Base-by-base conservation (phyloP, 2,113 vertebrate species). In the Anhinga anhinga region DNA sequence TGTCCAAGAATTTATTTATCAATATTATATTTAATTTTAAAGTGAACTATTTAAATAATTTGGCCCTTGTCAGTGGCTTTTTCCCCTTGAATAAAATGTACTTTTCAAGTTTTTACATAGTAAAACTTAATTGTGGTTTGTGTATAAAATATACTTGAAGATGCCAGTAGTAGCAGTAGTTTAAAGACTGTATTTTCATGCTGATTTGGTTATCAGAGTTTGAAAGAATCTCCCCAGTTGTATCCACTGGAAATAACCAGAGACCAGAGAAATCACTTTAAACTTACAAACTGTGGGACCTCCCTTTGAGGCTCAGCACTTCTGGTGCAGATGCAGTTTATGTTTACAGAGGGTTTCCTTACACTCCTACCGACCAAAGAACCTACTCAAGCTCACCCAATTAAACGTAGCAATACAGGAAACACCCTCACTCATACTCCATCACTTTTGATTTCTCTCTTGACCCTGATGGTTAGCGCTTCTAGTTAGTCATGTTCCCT, bases 221-320 rank as follows among this genome's bases (percentile, higher is more conserved):
- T 67, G 65, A 59, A 30, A 18, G 20, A 62, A 62, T 21, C 25
- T 85, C 6, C 22, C 5, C 19, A 32, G n/a, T 8, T 73, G 23
- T 3, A 56, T 27, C 22, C 55, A 19, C 19, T 27, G 53, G 70
- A 74, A 86, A 74, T 44, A 66, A 42, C 11, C 21, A 42, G 53
- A 80, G 27, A 61, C 12, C 44, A 86, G 58, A 67, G 79, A 73
- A 91, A 55, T 45, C 10, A 2, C n/a, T 77, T 83, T 38, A 52
- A 49, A 49, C 26, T 72, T 36, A 42, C 25, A 66, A 71, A 30
- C 29, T 0, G 0, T 26, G 36, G n/a, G 50, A 45, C 38, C 36
- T 61, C 25, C 34, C 13, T 49, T 38, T 80, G 61, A 67, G 62
- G 29, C 52, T n/a, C 47, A 62, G 42, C 20, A 20, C 18, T 83